Percentiles rank a stretch among this genome's conserved stretches.
These are phyloP conservation scores for Nebria ingens DNA, from an alignment of 1,140 invertebrate genomes.

Conservation along the genomic window DNA sequence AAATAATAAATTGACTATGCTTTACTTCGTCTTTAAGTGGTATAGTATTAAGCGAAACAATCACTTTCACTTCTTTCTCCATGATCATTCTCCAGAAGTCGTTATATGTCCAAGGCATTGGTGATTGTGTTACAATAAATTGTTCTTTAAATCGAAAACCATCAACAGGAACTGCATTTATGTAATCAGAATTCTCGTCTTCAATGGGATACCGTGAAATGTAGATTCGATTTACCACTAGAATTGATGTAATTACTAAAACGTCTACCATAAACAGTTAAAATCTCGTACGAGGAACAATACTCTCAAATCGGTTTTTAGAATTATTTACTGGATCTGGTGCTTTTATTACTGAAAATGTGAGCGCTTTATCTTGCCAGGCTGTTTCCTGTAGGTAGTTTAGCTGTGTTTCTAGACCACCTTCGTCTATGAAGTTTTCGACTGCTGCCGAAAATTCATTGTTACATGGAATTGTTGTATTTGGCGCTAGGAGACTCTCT, in stretches of 20 bases:
- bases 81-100: conserved; percentile 53
- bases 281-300: neutral
- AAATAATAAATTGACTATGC: too few species aligned
- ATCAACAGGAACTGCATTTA: conserved; percentile 54
- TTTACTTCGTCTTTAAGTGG: conserved; percentile 20
- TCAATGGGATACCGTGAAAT: conserved; percentile 13
- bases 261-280: neutral
- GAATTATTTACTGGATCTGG: conserved; percentile 12
- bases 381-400: conserved; percentile 18
- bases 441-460: conserved; percentile 18
- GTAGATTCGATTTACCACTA: conserved; percentile 10
- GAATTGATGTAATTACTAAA: neutral
- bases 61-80: conserved; percentile 42
- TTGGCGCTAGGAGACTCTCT: conserved; percentile 21
- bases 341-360: conserved; percentile 15
- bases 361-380: conserved; percentile 24
- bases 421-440: conserved; percentile 13
- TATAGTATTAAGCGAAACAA: conserved; percentile 41
- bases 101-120: conserved; percentile 38
- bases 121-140: conserved; percentile 41
- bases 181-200: conserved; percentile 38
- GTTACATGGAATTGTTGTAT: conserved; percentile 24
- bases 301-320: neutral
- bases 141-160: conserved; percentile 36
- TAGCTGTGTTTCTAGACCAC: conserved; percentile 18